Evolutionary conservation across 1,140 invertebrate genomes (phyloP), one percentile per base, ranked within the genome.

Genomic region (Drosophila varians): DNA sequence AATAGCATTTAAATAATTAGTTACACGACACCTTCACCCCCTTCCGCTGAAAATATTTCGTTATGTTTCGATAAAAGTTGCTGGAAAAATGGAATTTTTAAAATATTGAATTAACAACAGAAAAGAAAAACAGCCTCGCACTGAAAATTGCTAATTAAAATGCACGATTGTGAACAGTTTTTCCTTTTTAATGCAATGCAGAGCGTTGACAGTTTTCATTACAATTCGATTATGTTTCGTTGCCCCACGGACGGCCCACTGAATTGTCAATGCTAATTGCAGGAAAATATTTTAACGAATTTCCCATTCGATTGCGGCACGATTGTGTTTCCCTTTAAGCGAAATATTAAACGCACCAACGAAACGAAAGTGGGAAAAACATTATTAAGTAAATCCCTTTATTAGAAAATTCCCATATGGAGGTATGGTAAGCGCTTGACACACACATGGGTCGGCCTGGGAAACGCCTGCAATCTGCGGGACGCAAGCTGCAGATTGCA

Each of bases 1-100:
- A 84, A 84, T 62, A 80, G 58, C 58, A 84, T 84, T 84, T 73
- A 70, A 84, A 86, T 86, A 84, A 86, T 84, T 79, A 86, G 75
- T 86, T 84, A 80, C 72, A 80, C 62, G 18, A 26, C n/a, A 26
- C 38, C 19, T 16, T 40, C 11, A 28, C n/a, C 25, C 18, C 51
- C 51, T 45, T 16, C 0, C 1, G 36, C 5, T 71, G 38, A 18
- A 45, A 53, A 62, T 55, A 51, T 60, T 31, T 38, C 7, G 60
- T 76, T 61, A 58, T 73, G 69, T 73, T 79, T 51, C 61, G 65
- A 86, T 73, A 43, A 68, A 73, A 86, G 57, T 64, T 42, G 54
- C 65, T 73, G 46, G 62, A 79, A 77, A 54, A 9, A 11, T 36
- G 16, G 38, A 43, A n/a, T n/a, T n/a, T n/a, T 77, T 64, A 52